Conservation (phyloP, 2,888 invertebrate species). For the Hoplodrina blanda region DNA sequence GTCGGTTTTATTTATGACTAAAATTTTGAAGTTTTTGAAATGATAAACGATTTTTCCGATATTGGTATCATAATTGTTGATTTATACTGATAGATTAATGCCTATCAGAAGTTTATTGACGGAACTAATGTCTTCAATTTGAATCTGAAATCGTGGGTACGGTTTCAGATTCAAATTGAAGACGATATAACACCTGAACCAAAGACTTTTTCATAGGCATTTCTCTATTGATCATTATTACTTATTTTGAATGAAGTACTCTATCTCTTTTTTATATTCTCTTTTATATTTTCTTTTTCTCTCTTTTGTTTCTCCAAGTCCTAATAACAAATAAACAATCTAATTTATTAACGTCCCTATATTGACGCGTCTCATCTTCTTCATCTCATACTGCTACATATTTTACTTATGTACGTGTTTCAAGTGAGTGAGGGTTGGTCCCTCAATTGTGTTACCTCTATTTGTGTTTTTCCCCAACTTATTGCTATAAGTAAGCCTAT, state of each 20-base stretch:
- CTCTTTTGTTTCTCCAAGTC: no score
- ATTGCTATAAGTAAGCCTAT: constrained; percentile 79
- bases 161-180: no score
- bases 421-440: constrained; percentile 69
- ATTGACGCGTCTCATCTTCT: constrained; percentile 74
- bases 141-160: no score
- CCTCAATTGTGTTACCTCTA: constrained; percentile 81
- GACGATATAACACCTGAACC: no score
- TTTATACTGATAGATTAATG: no score
- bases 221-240: no score
- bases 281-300: no score
- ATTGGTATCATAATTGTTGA: neutral
- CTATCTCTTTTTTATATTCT: no score
- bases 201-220: no score
- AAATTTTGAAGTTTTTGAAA: constrained; percentile 45
- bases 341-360: constrained; percentile 73
- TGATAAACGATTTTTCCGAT: constrained; percentile 23
- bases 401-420: constrained; percentile 81
- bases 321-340: constrained; percentile 67
- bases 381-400: constrained; percentile 45
- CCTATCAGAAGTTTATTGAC: neutral
- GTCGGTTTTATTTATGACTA: constrained; percentile 50
- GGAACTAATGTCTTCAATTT: no score
- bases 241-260: no score
- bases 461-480: constrained; percentile 81